These are phyloP conservation scores for Tribolium madens DNA, from an alignment of 1,140 invertebrate species.

Conservation along the genomic window DNA sequence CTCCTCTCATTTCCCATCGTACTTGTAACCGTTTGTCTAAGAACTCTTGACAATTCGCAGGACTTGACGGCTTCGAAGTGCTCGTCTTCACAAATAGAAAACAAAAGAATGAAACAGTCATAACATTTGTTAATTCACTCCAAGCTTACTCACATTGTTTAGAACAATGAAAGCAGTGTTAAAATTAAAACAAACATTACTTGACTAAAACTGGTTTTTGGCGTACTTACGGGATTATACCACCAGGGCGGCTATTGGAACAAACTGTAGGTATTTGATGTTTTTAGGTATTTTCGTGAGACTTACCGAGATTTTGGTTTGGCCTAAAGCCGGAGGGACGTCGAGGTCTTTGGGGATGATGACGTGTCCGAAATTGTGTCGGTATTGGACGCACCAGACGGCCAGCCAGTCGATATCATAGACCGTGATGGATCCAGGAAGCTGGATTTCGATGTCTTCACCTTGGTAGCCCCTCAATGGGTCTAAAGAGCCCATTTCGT, in stretches of 20 bases:
- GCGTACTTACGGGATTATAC: slow-evolving; percentile 88
- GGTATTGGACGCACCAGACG: slow-evolving; percentile 88
- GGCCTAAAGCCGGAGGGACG: slow-evolving; percentile 88
- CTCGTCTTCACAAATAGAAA: slow-evolving; percentile 73
- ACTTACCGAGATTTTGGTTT: slow-evolving; percentile 90
- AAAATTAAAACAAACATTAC: background rate
- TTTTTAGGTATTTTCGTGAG: background rate
- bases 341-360: slow-evolving; percentile 89
- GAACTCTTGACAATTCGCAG: slow-evolving; percentile 84
- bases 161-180: background rate
- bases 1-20: slow-evolving; percentile 81
- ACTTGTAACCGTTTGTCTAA: slow-evolving; percentile 83
- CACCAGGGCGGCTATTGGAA: slow-evolving; percentile 83
- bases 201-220: background rate
- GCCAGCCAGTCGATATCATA: slow-evolving; percentile 94
- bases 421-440: slow-evolving; percentile 87
- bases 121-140: background rate
- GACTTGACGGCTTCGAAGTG: slow-evolving; percentile 73
- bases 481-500: slow-evolving; percentile 86
- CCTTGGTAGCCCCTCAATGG: slow-evolving; percentile 86
- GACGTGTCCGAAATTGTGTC: slow-evolving; percentile 92
- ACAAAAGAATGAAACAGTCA: slow-evolving; percentile 37
- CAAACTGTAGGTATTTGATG: background rate
- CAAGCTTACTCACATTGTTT: background rate
- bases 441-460: slow-evolving; percentile 89